Evolutionary conservation across 2,113 vertebrate genomes (phyloP).

Genomic region (Etheostoma cragini): DNA sequence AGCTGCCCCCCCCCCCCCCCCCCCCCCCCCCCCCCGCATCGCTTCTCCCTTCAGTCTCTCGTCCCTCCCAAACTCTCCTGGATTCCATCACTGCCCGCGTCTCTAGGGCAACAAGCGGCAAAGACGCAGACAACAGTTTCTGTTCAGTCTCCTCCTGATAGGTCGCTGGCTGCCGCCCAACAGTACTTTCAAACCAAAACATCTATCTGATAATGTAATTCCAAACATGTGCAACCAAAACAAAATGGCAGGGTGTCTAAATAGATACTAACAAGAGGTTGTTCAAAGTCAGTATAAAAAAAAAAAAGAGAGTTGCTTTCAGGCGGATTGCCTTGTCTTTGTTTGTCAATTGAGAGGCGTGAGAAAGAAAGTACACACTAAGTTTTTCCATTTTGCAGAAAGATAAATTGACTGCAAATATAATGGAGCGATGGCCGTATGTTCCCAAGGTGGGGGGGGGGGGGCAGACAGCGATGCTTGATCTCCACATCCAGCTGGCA

Average conservation of each 20-base stretch:
- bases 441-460: slow-evolving; percentile 18
- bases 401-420: slow-evolving; percentile 59
- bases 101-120: slow-evolving; percentile 77
- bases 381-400: slow-evolving; percentile 63
- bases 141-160: slow-evolving; percentile 81
- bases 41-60: slow-evolving; percentile 28
- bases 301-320: background rate
- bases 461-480: slow-evolving; percentile 33
- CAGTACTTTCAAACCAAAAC: slow-evolving; percentile 70
- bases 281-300: slow-evolving; percentile 13
- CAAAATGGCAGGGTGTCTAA: slow-evolving; percentile 59
- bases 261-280: slow-evolving; percentile 57
- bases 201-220: slow-evolving; percentile 74
- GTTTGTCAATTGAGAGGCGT: slow-evolving; percentile 58
- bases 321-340: slow-evolving; percentile 20
- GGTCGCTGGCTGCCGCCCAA: slow-evolving; percentile 79
- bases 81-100: slow-evolving; percentile 80
- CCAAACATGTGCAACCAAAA: slow-evolving; percentile 71
- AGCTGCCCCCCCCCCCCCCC: slow-evolving; percentile 68
- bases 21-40: too few species aligned
- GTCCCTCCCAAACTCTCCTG: slow-evolving; percentile 72
- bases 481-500: slow-evolving; percentile 31
- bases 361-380: slow-evolving; percentile 53
- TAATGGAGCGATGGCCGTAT: slow-evolving; percentile 25
- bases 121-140: slow-evolving; percentile 78